Base-by-base conservation (phyloP, 2,888 invertebrate genomes). In the Microctonus hyperodae region DNA sequence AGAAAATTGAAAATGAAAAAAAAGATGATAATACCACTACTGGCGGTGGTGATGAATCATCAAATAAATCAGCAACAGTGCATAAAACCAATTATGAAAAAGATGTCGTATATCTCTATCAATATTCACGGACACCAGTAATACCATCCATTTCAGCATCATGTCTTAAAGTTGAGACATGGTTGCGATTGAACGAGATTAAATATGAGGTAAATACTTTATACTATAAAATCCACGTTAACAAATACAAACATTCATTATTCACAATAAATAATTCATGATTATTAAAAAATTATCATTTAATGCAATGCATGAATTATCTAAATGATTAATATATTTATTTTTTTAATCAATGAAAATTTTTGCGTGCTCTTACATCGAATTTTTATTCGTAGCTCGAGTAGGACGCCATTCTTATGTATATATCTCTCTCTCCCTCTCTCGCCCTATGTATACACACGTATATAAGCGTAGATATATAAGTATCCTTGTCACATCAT, bases 81-180 rank as follows among this genome's bases (percentile, higher is more conserved):
- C 95, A 95, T 85, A 96, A 96, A 86, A 85, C 88, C 72, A 94
- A 94, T 85, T 96, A 90, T 83, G 95, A 96, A 81, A 94, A 95
- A 87, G 97, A 97, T 85, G 88, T 94, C 79, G 94, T 96, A 73
- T 97, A 97, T 87, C 87, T 97, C 84, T 96, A 96, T 86, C 97
- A 97, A 86, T 95, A 97, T 85, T 91, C 95, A 75, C 90, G 97
- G 82, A 95, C 95, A 75, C 94, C 95, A 75, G 87, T 93, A 83
- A 87, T 96, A 82, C 96, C 96, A 69, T 95, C 96, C 71, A 88
- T 95, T 78, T 96, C 96, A 75, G 95, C 96, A 68, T 96, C 93
- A 86, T 96, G 95, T 87, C 90, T 97, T 84, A 97, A 97, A 89
- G 94, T 96, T 78, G 97, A 97, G 88, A 95, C 96, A 80, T 97